Evolutionary conservation across 92 coral and sea anemone genomes (phyloP).

Genomic region (Umimayanthus kanabou): DNA sequence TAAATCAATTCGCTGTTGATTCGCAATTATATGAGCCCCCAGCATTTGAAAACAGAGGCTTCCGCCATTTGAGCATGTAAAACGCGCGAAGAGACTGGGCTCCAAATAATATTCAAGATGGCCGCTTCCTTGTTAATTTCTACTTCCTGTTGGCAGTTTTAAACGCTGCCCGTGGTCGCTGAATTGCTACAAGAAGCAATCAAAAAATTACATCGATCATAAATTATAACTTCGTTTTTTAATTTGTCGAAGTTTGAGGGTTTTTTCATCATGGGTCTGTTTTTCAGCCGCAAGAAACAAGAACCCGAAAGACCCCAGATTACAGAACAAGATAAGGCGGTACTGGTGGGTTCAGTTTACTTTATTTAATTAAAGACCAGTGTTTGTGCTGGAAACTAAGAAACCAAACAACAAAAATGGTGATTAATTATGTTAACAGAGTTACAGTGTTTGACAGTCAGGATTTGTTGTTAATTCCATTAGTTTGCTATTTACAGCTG

Average conservation of each 20-base stretch:
- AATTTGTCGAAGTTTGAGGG: background rate
- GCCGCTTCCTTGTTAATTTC: background rate
- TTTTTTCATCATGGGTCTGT: slow-evolving; percentile 65
- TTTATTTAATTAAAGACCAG: no score
- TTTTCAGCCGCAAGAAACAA: slow-evolving; percentile 79
- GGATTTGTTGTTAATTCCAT: background rate
- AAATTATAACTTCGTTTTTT: background rate
- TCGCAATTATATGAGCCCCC: slow-evolving; percentile 7
- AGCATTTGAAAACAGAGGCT: slow-evolving; percentile 12
- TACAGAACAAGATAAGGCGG: slow-evolving; percentile 96
- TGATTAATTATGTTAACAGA: background rate
- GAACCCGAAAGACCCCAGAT: slow-evolving; percentile 88
- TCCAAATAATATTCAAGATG: slow-evolving; percentile 9
- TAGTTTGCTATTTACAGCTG: no score
- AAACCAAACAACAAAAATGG: background rate
- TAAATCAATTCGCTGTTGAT: slow-evolving; percentile 21
- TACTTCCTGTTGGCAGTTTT: slow-evolving; percentile 8
- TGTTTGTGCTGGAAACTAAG: no score
- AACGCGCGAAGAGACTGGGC: background rate
- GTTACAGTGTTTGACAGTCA: background rate
- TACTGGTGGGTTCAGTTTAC: slow-evolving; percentile 67
- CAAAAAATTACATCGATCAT: background rate
- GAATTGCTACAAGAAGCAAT: background rate
- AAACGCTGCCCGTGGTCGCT: background rate
- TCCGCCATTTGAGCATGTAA: slow-evolving; percentile 17